phyloP scores from a whole-genome alignment of 2,888 invertebrate species.

The Pterostichus madidus region DNA sequence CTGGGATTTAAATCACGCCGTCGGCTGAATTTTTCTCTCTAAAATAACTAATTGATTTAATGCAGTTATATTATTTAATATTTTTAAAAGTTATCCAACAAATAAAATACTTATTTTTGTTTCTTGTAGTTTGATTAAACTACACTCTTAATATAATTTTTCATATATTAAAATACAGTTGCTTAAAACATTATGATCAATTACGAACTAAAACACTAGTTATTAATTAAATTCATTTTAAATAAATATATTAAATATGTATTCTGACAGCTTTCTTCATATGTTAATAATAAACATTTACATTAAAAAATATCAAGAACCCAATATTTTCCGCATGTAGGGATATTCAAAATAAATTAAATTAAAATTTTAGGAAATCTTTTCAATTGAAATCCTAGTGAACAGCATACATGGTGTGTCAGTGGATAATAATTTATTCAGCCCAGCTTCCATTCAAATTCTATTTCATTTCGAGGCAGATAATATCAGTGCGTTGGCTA shows the following conservation, averaged over 20 bases:
- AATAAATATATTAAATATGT: too few relatives aligned
- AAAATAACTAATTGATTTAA: too few relatives aligned
- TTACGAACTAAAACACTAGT: too few relatives aligned
- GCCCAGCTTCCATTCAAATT: constrained; percentile 10
- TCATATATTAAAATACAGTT: too few relatives aligned
- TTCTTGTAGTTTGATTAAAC: background rate
- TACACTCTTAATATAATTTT: too few relatives aligned
- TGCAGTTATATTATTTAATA: constrained; percentile 19
- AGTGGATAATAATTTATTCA: constrained; percentile 23
- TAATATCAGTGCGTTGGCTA: constrained; percentile 32
- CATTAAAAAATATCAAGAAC: too few relatives aligned
- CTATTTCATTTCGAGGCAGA: constrained; percentile 7
- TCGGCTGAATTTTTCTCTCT: too few relatives aligned
- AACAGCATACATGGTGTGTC: constrained; percentile 11
- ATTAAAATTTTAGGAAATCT: constrained; percentile 21
- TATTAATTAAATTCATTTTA: too few relatives aligned
- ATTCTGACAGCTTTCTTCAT: too few relatives aligned
- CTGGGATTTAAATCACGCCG: too few relatives aligned
- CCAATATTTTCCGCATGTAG: background rate
- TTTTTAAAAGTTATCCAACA: constrained; percentile 24
- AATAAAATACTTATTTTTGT: constrained; percentile 19
- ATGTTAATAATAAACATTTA: too few relatives aligned
- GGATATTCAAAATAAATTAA: constrained; percentile 29
- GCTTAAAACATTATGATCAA: too few relatives aligned
- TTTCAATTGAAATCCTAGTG: constrained; percentile 4